Percentiles rank a stretch among this genome's conserved stretches.
Evolutionary conservation across 2,797 vertebrate genomes (phyloP).

Genomic region (Brachyalestes nurse): DNA sequence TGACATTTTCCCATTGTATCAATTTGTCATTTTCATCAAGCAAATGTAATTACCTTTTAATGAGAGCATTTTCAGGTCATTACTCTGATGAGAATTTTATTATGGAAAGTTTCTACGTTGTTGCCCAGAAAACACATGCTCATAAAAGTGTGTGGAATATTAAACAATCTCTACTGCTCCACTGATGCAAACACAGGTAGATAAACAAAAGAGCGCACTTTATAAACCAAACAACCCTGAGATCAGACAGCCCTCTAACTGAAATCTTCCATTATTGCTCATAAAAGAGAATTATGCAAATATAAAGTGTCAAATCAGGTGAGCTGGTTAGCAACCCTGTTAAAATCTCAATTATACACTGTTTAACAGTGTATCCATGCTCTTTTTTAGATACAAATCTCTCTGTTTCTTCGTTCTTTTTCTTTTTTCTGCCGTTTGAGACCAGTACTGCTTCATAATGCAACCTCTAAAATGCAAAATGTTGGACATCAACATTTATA

Average conservation of each 20-base stretch:
- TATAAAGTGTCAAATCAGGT: background rate
- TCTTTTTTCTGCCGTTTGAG: too few species aligned
- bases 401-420: too few species aligned
- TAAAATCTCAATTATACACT: background rate
- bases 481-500: too few species aligned
- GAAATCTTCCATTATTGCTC: conserved; percentile 4
- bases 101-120: conserved; percentile 46
- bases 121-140: conserved; percentile 47
- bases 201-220: conserved; percentile 22
- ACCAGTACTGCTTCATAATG: too few species aligned
- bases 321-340: conserved; percentile 8
- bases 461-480: too few species aligned
- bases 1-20: conserved; percentile 39
- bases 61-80: conserved; percentile 58
- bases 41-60: conserved; percentile 64
- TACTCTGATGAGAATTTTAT: conserved; percentile 65
- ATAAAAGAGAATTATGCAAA: conserved; percentile 31
- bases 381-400: too few species aligned
- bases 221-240: conserved; percentile 31
- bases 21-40: conserved; percentile 47
- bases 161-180: conserved; percentile 31
- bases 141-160: conserved; percentile 30
- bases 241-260: conserved; percentile 17
- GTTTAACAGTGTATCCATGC: too few species aligned
- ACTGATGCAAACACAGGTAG: conserved; percentile 36